Base-by-base conservation (phyloP, 2,113 vertebrate genomes). In the Mugil cephalus region DNA sequence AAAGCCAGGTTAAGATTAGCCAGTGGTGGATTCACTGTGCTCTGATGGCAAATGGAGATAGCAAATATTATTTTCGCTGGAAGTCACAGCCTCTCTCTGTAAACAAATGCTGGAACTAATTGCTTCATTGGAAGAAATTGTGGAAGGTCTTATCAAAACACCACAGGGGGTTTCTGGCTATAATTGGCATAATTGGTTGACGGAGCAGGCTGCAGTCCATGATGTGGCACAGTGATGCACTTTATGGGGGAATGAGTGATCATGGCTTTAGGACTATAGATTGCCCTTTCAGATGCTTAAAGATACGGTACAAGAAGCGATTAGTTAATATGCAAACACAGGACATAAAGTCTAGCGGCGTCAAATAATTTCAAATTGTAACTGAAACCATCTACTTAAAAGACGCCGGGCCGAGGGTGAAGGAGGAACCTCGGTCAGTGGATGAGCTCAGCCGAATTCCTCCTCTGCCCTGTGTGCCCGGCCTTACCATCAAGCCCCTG, bases 31-130 rank as follows among this genome's bases (percentile, higher is more conserved):
- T 89, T 90, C 87, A 79, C 71, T 85, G 77, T 60, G 80, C 83
- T 84, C 76, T 72, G 90, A 93, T 92, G 80, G 89, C 80, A 85
- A 79, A 66, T 51, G 35, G 64, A 88, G 91, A 93, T 92, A 93
- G 74, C 43, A 67, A 80, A 88, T 88, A 87, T 85, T 87, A 85
- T 89, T 92, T 88, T 90, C 42, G 82, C 88, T 90, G 81, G 77
- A 21, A 90, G 92, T 89, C 82, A 84, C 76, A 83, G 84, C 69
- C 69, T 69, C 84, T 74, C 74, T 77, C 77, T 84, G 88, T 93
- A 92, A 93, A 93, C 92, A 93, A 91, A 91, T 88, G 84, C 78
- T 85, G 89, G 73, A 93, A 92, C 90, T 80, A 91, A 92, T 93
- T 84, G 84, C 80, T 85, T 90, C 83, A 92, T 89, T 89, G 90